Conservation (phyloP, 2,113 vertebrate species). For the Taxidea taxus region DNA sequence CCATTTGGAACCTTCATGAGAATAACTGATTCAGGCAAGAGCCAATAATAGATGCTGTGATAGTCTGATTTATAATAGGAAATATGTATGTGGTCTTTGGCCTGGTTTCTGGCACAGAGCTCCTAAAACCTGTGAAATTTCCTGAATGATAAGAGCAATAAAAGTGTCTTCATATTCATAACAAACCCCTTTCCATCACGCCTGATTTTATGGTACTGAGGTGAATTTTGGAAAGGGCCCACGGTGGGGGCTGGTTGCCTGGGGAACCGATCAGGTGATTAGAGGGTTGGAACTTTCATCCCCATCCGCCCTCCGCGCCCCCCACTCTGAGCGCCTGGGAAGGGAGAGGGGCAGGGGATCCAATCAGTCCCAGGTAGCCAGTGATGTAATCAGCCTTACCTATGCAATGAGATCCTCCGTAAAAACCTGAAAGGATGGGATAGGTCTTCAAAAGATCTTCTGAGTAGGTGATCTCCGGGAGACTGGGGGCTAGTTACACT, state of each 20-base stretch:
- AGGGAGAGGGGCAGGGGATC: background rate
- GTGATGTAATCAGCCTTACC: background rate
- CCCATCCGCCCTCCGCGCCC: too few relatives aligned
- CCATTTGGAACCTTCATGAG: background rate
- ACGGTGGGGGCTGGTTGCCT: background rate
- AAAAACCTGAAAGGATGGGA: background rate
- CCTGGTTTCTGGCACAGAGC: background rate
- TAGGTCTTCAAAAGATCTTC: too few relatives aligned
- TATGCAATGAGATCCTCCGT: background rate
- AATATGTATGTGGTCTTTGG: background rate
- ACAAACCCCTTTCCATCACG: background rate
- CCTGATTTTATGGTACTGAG: background rate
- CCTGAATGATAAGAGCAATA: background rate
- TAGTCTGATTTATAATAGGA: background rate
- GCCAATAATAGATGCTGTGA: background rate
- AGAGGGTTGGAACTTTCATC: background rate
- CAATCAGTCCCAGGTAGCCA: background rate
- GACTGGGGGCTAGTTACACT: too few relatives aligned
- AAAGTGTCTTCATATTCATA: background rate
- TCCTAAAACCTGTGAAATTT: background rate
- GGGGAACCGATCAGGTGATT: background rate
- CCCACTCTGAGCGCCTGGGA: background rate
- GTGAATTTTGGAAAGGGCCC: background rate
- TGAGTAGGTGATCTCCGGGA: fast-evolving
- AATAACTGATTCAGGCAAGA: background rate